Conservation (phyloP, 2,888 invertebrate species). For the Orchesellides sinensis region DNA sequence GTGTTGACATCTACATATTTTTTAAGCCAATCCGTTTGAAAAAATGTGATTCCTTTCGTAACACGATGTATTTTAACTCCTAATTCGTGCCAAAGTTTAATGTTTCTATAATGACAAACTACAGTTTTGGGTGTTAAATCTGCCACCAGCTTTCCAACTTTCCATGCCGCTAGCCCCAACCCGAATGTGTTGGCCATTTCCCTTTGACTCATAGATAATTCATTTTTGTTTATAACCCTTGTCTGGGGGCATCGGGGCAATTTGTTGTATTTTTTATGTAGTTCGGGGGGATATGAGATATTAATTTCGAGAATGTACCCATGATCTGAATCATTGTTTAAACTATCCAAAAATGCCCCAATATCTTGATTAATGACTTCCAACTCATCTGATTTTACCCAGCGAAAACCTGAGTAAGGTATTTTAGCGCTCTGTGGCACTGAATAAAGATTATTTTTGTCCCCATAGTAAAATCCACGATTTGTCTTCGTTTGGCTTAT, state of each 20-base stretch:
- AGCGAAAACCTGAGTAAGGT: neutral
- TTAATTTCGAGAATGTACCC: conserved; percentile 26
- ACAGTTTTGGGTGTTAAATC: conserved; percentile 7
- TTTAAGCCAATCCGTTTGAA: conserved; percentile 34
- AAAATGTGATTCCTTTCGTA: conserved; percentile 16
- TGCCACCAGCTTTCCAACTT: conserved; percentile 37
- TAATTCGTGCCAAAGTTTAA: conserved; percentile 29
- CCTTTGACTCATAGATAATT: neutral
- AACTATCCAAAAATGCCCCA: neutral
- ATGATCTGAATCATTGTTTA: neutral
- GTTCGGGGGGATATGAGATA: conserved; percentile 7
- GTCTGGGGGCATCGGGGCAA: conserved; percentile 20
- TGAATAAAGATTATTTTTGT: neutral
- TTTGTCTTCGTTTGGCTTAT: neutral
- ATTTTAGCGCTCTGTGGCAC: neutral
- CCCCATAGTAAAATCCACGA: neutral
- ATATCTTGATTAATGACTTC: neutral
- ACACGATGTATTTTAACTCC: conserved; percentile 38
- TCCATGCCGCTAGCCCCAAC: neutral
- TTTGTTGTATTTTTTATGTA: conserved; percentile 37
- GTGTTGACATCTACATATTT: conserved; percentile 15
- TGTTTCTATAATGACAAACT: conserved; percentile 38
- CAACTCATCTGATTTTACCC: neutral
- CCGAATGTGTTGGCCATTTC: neutral
- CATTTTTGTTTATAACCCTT: neutral